A percentile compares a stretch with the other conserved stretches of the same genome.
Evolutionary conservation across 2,888 invertebrate species (phyloP).

Genomic region (Drosophila bunnanda): DNA sequence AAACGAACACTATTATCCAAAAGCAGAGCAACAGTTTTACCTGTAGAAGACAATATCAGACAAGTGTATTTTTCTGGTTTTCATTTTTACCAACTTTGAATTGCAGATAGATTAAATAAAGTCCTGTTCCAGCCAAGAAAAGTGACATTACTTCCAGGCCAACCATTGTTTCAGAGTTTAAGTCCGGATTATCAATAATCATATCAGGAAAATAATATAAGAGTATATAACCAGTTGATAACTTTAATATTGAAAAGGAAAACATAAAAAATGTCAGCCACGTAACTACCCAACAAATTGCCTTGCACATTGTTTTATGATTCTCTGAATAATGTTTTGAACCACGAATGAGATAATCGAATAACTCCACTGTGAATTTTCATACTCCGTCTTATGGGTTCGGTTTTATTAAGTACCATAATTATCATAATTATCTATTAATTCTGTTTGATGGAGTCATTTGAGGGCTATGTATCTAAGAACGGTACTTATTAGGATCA

Average conservation of each 20-base stretch:
- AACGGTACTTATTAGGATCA: not conserved
- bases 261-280: not conserved
- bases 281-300: not conserved
- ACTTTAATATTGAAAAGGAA: rapidly evolving
- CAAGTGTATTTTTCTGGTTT: not conserved
- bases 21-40: not conserved
- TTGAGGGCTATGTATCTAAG: not conserved
- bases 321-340: not conserved
- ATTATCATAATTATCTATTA: not conserved
- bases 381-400: not conserved
- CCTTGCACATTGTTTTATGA: conserved; percentile 3
- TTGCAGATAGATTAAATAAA: not conserved
- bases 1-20: conserved; percentile 5
- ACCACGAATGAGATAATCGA: not conserved
- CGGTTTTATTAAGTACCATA: not conserved
- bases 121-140: not conserved
- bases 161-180: not conserved
- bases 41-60: not conserved
- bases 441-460: not conserved
- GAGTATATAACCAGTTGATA: not conserved
- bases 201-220: not conserved
- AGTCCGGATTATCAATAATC: no score
- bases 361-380: not conserved
- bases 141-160: not conserved
- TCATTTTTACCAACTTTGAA: conserved; percentile 5